Percentiles rank a stretch among this genome's conserved stretches.
Conservation (phyloP, 2,888 invertebrate genomes). For the Leptinotarsa peninsularis region DNA sequence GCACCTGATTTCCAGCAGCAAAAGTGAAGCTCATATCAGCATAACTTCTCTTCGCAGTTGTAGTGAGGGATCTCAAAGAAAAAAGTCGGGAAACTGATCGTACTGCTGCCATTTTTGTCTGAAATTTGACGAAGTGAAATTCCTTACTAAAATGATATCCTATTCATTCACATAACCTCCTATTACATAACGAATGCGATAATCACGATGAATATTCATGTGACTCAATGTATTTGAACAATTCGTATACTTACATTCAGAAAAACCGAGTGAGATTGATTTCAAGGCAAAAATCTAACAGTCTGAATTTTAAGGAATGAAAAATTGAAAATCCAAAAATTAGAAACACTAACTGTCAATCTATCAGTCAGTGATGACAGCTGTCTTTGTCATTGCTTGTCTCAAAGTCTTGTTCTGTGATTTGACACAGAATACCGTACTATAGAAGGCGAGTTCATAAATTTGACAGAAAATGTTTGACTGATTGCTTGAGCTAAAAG, state of each 20-base stretch:
- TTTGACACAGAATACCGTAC: no score
- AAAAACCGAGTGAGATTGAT: neutral
- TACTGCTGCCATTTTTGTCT: constrained; percentile 62
- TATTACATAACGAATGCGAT: neutral
- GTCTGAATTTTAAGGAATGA: neutral
- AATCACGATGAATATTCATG: neutral
- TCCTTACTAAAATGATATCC: neutral
- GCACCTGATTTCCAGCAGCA: constrained; percentile 89
- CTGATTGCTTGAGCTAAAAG: no score
- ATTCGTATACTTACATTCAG: neutral
- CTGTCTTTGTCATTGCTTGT: no score
- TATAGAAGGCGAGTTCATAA: no score
- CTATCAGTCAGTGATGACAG: no score
- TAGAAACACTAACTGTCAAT: neutral
- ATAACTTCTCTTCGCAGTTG: constrained; percentile 71
- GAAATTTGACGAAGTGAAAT: constrained; percentile 12
- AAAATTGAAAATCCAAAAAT: constrained; percentile 10
- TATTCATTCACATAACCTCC: constrained; percentile 8
- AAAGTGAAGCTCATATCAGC: constrained; percentile 90
- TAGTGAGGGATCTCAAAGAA: constrained; percentile 58
- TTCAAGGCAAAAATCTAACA: neutral
- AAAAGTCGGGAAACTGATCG: constrained; percentile 63
- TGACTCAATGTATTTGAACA: neutral
- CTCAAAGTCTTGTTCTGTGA: no score
- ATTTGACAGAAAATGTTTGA: no score